Conservation (phyloP, 2,113 vertebrate genomes). For the Triplophysa siluroides region DNA sequence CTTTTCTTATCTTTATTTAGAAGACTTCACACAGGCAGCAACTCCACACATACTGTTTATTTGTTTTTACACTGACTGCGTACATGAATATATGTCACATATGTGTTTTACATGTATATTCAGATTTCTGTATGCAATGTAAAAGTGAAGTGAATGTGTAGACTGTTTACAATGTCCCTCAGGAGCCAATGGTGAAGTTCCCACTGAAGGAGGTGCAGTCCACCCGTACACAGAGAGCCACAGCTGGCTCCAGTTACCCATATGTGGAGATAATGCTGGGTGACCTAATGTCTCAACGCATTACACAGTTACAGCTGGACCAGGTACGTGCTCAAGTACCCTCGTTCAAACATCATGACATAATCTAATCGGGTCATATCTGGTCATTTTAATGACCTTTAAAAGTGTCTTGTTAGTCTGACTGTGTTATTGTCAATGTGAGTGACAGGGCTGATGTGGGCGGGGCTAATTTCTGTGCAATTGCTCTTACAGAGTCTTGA, state of each 20-base stretch:
- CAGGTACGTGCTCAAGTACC: slow-evolving; percentile 76
- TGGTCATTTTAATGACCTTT: not conserved
- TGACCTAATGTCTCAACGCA: slow-evolving; percentile 81
- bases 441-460: slow-evolving; percentile 27
- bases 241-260: slow-evolving; percentile 86
- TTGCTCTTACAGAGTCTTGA: slow-evolving; percentile 82
- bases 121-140: not conserved
- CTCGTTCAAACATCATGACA: not conserved
- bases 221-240: slow-evolving; percentile 85
- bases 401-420: not conserved
- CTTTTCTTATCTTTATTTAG: not conserved
- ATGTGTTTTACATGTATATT: too few relatives aligned
- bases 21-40: too few relatives aligned
- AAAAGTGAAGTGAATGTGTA: too few relatives aligned
- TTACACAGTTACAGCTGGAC: slow-evolving; percentile 92
- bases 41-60: too few relatives aligned
- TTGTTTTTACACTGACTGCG: not conserved
- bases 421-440: not conserved
- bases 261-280: slow-evolving; percentile 92
- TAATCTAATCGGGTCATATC: not conserved
- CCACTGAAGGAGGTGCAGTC: slow-evolving; percentile 93
- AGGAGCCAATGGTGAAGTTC: slow-evolving; percentile 87
- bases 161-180: slow-evolving; percentile 9
- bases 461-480: slow-evolving; percentile 8
- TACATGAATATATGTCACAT: too few relatives aligned